Percentiles rank a stretch among this genome's conserved stretches.
Conservation (phyloP, 2,888 invertebrate genomes). For the Drosophila anceps region DNA sequence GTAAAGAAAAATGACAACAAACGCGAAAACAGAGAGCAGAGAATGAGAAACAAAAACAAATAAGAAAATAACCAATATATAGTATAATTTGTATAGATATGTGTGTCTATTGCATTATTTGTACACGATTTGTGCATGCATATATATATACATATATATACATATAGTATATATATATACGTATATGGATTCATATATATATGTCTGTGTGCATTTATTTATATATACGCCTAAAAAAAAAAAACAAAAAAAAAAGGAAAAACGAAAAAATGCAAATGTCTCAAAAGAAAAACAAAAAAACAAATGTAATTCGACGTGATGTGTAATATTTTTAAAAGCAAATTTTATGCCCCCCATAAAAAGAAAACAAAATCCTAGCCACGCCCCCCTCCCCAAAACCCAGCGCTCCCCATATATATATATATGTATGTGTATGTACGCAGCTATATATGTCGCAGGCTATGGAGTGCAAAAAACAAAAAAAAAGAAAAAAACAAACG, state of each 20-base stretch:
- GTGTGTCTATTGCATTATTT: constrained; percentile 84
- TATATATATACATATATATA: constrained; percentile 50
- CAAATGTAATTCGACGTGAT: constrained; percentile 82
- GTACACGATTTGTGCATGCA: constrained; percentile 75
- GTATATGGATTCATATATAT: constrained; percentile 27
- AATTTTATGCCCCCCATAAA: constrained; percentile 71
- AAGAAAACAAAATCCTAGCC: constrained; percentile 9
- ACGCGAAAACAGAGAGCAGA: constrained; percentile 54
- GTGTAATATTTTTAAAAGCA: constrained; percentile 84
- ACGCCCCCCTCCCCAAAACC: constrained; percentile 36
- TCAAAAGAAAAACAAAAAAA: constrained; percentile 60
- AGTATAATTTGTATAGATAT: constrained; percentile 85
- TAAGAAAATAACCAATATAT: constrained; percentile 72
- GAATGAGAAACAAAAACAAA: constrained; percentile 48
- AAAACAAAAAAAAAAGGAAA: constrained; percentile 10
- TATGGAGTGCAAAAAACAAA: constrained; percentile 48
- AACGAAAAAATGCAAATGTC: constrained; percentile 52
- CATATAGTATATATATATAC: constrained; percentile 28
- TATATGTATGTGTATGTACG: constrained; percentile 16
- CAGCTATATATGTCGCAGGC: constrained; percentile 35
- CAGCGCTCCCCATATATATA: constrained; percentile 18
- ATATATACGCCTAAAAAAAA: constrained; percentile 61
- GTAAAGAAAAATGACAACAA: constrained; percentile 40
- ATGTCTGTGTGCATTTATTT: constrained; percentile 70
- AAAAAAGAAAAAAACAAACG: not conserved